Base-by-base conservation (phyloP, 2,888 invertebrate species). In the Kuschelorhynchus macadamiae region DNA sequence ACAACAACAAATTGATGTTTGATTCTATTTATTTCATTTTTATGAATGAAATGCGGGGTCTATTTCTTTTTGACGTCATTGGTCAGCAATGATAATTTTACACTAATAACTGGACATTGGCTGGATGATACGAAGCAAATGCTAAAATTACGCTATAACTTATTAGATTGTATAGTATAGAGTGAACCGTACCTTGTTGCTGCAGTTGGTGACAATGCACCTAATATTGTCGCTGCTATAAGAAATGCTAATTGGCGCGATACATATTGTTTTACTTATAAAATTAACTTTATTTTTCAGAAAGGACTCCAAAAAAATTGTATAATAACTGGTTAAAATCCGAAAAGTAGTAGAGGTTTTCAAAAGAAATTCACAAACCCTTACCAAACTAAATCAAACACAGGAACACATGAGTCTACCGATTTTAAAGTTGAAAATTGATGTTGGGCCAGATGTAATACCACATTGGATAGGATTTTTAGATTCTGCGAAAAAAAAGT, bases 211-310 rank as follows among this genome's bases (percentile, higher is more conserved):
- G 75, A 78, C 65, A 76, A 76, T 53, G 74, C 72, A 41, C 73
- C 75, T 60, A 46, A 46, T 25, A 47, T 47, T 25, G 14, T 47
- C 12, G 14, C 25, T 0, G 30, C 4, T 25, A 64, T 75, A 59
- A 73, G 53, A 39, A 9, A 46, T 14, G 49, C 52, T 21, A 53
- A 52, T n/a, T 76, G 77, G 78, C 67, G 63, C 12, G 72, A 12
- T 4, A 76, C 76, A 30, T 68, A 71, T 36, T 78, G 77, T 68
- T 78, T 76, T 60, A 76, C 78, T 25, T 76, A 78, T 64, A 73
- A 65, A 44, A 42, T 78, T 36, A 78, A 77, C 70, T 65, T 78
- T 36, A 60, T 78, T 61, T 74, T 77, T 18, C 73, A 74, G 68
- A 52, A 60, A 59, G 71, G 68, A 47, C 59, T 76, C 14, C 62